Evolutionary conservation across 2,797 vertebrate species (phyloP), one percentile per base, ranked within the genome.

Genomic region (Huso huso): DNA sequence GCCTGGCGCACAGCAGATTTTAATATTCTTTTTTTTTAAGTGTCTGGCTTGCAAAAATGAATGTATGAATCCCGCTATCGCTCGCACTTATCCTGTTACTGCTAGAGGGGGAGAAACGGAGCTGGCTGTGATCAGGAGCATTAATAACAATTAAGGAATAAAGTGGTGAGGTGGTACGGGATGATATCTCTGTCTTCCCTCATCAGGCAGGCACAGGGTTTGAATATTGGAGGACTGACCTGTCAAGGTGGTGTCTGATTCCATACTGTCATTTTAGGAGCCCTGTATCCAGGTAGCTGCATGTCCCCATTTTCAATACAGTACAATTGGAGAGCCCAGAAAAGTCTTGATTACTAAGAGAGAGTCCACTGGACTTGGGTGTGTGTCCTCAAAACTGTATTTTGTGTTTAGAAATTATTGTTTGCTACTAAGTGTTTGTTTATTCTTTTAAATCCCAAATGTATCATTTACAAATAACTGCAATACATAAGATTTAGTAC

Each of bases 131-230:
- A 87, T 85, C 86, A 81, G 81, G 81, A 82, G 80, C 83, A 89
- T 87, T 89, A 88, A 85, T 87, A 88, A 85, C 84, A 85, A 86
- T 87, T 85, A 86, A 86, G 80, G 77, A 82, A 78, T 64, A 74
- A 78, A 80, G 73, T 76, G 74, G 67, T 72, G 73, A 80, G 78
- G 67, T 78, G 79, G 76, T 70, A 70, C 73, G 61, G 63, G 67
- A 55, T 64, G 61, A 67, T 69, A 71, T 66, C 66, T 68, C 64
- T 70, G 72, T 74, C 71, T 77, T 71, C 73, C 60, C 7, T 64
- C 77, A 74, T 75, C 73, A 73, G 62, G 65, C 18, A 49, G 66
- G 60, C 67, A 63, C 11, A 48, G 61, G 64, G 64, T 66, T 60
- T 48, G 61, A 72, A 71, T 65, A 69, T 71, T 71, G 71, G 69